Evolutionary conservation across 2,888 invertebrate species (phyloP).

Genomic region (Diplazon laetatorius): DNA sequence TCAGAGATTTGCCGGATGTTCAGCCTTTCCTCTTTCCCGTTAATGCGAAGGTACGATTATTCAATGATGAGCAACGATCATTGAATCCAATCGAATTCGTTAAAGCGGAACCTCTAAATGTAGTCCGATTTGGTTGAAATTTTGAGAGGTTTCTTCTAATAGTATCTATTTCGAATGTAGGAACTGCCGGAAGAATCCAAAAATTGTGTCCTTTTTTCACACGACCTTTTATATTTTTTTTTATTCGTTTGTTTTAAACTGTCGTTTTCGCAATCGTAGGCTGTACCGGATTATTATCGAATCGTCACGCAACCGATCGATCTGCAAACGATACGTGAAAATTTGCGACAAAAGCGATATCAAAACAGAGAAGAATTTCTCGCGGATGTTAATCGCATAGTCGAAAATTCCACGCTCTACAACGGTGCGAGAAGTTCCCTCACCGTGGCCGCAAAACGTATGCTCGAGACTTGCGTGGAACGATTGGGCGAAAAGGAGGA

Average conservation of each 20-base stretch:
- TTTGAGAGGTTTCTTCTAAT: too few species aligned
- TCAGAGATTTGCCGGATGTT: constrained; percentile 95
- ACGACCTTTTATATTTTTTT: constrained; percentile 21
- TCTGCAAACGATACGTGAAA: constrained; percentile 96
- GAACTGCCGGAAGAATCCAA: too few species aligned
- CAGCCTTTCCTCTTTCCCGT: constrained; percentile 97
- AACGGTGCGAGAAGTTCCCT: constrained; percentile 94
- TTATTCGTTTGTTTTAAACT: too few species aligned
- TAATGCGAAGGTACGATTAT: constrained; percentile 92
- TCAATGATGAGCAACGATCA: too few species aligned
- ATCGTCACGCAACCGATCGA: constrained; percentile 98
- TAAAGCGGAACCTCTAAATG: too few species aligned
- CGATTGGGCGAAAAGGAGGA: constrained; percentile 96
- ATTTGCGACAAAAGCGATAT: constrained; percentile 94
- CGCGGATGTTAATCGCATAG: constrained; percentile 97
- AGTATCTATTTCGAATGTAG: too few species aligned
- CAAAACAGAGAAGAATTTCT: constrained; percentile 97
- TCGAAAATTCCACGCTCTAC: constrained; percentile 96
- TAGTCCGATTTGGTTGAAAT: too few species aligned
- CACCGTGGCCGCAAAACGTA: constrained; percentile 93
- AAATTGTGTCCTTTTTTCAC: too few species aligned
- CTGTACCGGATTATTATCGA: constrained; percentile 96
- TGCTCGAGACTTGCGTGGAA: constrained; percentile 94
- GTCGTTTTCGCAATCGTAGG: too few species aligned
- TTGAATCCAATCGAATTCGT: too few species aligned